Base-by-base conservation (phyloP, 2,797 vertebrate genomes). In the Cichlasoma orientale region DNA sequence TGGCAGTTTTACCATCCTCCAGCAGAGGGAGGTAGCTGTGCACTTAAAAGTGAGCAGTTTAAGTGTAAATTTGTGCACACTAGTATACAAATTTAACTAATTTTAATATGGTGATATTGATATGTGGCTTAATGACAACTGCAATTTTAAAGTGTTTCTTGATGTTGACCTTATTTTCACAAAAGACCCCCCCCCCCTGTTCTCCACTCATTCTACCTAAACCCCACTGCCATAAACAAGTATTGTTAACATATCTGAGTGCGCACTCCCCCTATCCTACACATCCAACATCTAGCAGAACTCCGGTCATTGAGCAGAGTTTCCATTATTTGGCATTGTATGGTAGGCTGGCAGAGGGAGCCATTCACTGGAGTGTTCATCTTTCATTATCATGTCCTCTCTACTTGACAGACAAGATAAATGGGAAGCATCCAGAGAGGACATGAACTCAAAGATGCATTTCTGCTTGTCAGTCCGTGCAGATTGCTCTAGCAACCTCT, bases 321-420 rank as follows among this genome's bases (percentile, higher is more conserved):
- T 91, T 90, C 84, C 80, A 88, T 90, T 91, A 85, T 88, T 90
- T 31, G 12, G 44, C 58, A 70, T 78, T 74, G 74, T 87, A 80
- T 81, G 74, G 74, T 86, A 59, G 82, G 59, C 79, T 88, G 79
- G 86, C 81, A 78, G 72, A 78, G 84, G 81, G 87, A 86, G 72
- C 56, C 88, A 83, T 76, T 90, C 83, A 85, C 89, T 87, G 83
- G 80, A 86, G 90, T 91, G 89, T 88, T 92, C 92, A 95, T 90
- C 91, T 92, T 93, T 93, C 91, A 92, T 93, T 92, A 93, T 90
- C 83, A 83, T 85, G 86, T 88, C 88, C 86, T 88, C 87, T 88
- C 86, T 89, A 86, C 89, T 86, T 93, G 93, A 93, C 93, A 94
- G 92, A 90, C 79, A 78, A 93, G 92, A 94, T 93, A 92, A 94